Evolutionary conservation across 2,888 invertebrate genomes (phyloP), one percentile per base, ranked within the genome.

Genomic region (Ferdinandea cuprea): DNA sequence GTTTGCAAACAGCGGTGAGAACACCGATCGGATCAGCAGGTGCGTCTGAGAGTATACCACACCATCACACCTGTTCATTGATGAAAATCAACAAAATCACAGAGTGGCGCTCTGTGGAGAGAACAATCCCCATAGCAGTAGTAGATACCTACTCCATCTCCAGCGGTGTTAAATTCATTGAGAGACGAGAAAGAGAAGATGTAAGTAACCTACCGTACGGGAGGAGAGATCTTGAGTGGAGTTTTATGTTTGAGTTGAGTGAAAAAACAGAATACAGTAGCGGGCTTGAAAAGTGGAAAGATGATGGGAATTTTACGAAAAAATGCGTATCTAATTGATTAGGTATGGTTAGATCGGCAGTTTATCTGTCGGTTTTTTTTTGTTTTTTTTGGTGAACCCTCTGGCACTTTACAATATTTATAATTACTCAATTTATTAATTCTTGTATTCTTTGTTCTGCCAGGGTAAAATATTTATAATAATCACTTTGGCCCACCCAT

Each of bases 61-160:
- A 28, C 35, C 8, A 42, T 35, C 61, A n/a, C 30, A 78, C 78
- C 78, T 78, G 83, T 83, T 83, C 83, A 83, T 83, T 83, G 78
- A 83, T 83, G 72, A 83, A 78, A 83, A 78, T 72, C 68, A 48
- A 30, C 32, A 37, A n/a, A n/a, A n/a, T n/a, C n/a, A 15, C 40
- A 63, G 58, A 17, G 35, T 83, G 77, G 83, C 72, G 78, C 83
- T 83, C 78, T 7, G n/a, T n/a, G 11, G 32, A 68, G 56, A 58
- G 65, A 66, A 15, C 37, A 25, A 50, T 9, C 37, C 1, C n/a
- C 42, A 28, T n/a, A 54, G 66, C 9, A 35, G 59, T 30, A 42
- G 9, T n/a, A 50, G 48, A 21, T 25, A 32, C 46, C 13, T 37
- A 48, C 21, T 48, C 21, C 35, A n/a, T 19, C 59, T 15, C 6